These are phyloP conservation scores for Remorina albescens DNA, from an alignment of 2,797 vertebrate genomes.

Conservation along the genomic window DNA sequence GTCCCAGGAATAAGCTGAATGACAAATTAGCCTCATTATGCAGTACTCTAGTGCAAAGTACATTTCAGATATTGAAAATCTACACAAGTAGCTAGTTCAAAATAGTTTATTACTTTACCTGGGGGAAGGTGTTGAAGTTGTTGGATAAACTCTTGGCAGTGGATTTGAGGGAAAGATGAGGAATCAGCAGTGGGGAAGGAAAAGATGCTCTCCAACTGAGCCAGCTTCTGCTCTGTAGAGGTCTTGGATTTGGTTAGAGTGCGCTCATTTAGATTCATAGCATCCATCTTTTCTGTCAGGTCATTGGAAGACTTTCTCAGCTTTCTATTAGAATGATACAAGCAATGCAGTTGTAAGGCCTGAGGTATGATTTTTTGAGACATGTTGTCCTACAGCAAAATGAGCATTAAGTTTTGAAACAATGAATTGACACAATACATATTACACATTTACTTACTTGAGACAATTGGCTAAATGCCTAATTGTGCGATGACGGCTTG, in stretches of 20 bases:
- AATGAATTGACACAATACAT: not conserved
- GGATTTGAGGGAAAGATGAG: constrained; percentile 76
- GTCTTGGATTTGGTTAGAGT: not conserved
- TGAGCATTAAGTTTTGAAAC: not conserved
- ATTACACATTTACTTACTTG: constrained; percentile 78
- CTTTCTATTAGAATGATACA: constrained; percentile 80
- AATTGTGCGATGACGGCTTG: constrained; percentile 89
- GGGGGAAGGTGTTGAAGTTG: constrained; percentile 70
- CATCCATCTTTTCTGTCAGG: constrained; percentile 80
- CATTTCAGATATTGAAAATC: not conserved
- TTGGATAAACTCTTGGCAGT: constrained; percentile 79
- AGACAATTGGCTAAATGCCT: constrained; percentile 85
- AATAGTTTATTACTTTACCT: constrained; percentile 48
- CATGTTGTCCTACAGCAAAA: not conserved
- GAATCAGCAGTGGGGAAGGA: constrained; percentile 79
- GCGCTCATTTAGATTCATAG: constrained; percentile 82
- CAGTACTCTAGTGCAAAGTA: not conserved
- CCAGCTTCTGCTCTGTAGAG: constrained; percentile 62
- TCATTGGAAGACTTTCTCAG: constrained; percentile 81
- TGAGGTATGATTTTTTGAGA: not conserved
- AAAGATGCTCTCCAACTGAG: constrained; percentile 84
- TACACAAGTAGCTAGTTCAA: not conserved
- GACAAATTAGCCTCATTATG: not conserved
- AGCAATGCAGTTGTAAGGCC: not conserved
- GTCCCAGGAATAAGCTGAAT: not conserved